phyloP scores from a whole-genome alignment of 2,113 vertebrate genomes.

The Forbesichthys papilliferus region DNA sequence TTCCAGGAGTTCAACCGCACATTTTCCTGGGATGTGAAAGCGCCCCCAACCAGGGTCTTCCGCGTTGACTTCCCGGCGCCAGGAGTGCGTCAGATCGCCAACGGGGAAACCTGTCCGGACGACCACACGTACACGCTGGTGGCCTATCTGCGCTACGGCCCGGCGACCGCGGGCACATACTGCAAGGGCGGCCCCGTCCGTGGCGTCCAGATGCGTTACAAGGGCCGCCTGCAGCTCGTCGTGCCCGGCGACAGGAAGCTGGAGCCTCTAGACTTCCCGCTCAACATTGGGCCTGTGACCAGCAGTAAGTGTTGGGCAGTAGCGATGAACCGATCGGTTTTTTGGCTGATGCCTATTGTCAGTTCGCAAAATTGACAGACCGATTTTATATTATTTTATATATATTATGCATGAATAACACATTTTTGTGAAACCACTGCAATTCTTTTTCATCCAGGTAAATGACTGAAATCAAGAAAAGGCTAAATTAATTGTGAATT shows the following conservation, averaged over 20 bases:
- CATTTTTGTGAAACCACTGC: too few species aligned
- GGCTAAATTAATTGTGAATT: too few species aligned
- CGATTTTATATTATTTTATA: too few species aligned
- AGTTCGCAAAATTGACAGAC: too few species aligned
- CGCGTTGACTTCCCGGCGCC: conserved; percentile 81
- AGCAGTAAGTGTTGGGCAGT: conserved; percentile 74
- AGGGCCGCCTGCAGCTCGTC: conserved; percentile 37
- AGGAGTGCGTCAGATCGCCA: conserved; percentile 81
- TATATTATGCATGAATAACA: too few species aligned
- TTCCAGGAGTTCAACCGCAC: conserved; percentile 84
- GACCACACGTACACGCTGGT: conserved; percentile 75
- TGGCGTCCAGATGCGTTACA: conserved; percentile 71
- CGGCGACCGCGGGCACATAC: conserved; percentile 81
- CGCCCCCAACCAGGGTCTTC: conserved; percentile 64
- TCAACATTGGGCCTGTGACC: conserved; percentile 78
- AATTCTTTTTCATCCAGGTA: too few species aligned
- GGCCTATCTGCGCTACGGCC: conserved; percentile 55
- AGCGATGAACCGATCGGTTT: not conserved
- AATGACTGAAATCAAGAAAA: too few species aligned
- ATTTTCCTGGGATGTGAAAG: conserved; percentile 84
- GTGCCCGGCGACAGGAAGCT: conserved; percentile 47
- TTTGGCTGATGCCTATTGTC: too few species aligned
- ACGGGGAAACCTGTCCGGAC: conserved; percentile 73
- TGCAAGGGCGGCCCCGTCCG: conserved; percentile 84
- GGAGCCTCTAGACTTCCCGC: conserved; percentile 75